phyloP scores from a whole-genome alignment of 2,797 vertebrate species.

The Sorex maritimensis region DNA sequence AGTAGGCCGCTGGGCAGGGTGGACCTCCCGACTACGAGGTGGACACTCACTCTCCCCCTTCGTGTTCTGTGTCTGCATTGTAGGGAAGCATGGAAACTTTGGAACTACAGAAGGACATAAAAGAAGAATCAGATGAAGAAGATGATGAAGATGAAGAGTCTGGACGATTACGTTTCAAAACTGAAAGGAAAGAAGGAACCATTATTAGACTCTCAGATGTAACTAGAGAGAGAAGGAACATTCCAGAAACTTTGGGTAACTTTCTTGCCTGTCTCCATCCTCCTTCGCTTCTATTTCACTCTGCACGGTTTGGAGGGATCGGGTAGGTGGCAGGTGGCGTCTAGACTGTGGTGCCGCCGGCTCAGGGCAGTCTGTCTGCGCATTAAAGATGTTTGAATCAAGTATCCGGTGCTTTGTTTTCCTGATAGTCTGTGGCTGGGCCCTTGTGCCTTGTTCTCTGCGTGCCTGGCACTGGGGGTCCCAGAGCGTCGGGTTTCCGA shows the following conservation, averaged over 20 bases:
- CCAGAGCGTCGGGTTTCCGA: too few relatives aligned
- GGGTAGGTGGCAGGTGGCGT: neutral
- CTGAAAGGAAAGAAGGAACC: slow-evolving; percentile 96
- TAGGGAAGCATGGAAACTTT: slow-evolving; percentile 93
- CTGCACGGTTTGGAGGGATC: neutral
- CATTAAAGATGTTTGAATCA: slow-evolving; percentile 15
- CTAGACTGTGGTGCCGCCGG: too few relatives aligned
- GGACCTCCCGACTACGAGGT: too few relatives aligned
- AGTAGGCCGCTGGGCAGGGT: neutral
- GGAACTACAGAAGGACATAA: slow-evolving; percentile 92
- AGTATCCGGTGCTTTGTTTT: neutral
- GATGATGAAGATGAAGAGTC: slow-evolving; percentile 97
- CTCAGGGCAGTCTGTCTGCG: neutral
- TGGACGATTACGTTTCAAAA: slow-evolving; percentile 97
- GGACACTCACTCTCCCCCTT: too few relatives aligned
- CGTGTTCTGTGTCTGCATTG: slow-evolving; percentile 6
- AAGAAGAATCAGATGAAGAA: slow-evolving; percentile 98
- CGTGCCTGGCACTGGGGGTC: too few relatives aligned
- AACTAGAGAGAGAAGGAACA: slow-evolving; percentile 95
- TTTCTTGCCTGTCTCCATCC: slow-evolving; percentile 47
- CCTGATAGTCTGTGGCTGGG: neutral
- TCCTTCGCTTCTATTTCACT: neutral
- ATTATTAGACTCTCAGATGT: slow-evolving; percentile 96
- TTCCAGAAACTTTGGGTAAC: slow-evolving; percentile 98
- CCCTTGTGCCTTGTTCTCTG: neutral